Evolutionary conservation across 2,888 invertebrate species (phyloP).

Genomic region (Therioaphis trifolii): DNA sequence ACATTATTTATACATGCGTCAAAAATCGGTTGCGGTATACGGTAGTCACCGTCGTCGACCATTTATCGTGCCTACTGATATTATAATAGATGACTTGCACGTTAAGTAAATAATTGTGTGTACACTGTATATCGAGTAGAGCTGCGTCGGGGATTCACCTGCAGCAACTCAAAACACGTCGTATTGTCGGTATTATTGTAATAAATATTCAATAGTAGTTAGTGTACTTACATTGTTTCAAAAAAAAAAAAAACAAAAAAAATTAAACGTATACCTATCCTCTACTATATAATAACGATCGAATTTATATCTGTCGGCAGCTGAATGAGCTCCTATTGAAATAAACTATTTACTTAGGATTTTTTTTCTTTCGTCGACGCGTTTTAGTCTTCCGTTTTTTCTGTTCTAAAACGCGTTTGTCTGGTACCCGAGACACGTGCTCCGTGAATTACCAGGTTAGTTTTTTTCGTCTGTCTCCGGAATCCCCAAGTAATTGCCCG

Average conservation of each 20-base stretch:
- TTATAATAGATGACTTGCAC: constrained; percentile 47
- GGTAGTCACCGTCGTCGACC: not conserved
- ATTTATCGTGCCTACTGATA: constrained; percentile 34
- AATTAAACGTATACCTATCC: not conserved
- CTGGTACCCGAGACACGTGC: constrained; percentile 61
- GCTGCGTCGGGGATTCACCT: constrained; percentile 33
- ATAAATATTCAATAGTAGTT: constrained; percentile 27
- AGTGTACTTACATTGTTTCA: constrained; percentile 11
- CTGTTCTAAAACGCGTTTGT: constrained; percentile 46
- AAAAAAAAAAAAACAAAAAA: constrained; percentile 25
- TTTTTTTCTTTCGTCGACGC: constrained; percentile 42
- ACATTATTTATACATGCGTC: not conserved
- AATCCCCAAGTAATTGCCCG: constrained; percentile 58
- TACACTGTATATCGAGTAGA: not conserved
- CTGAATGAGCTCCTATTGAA: constrained; percentile 54
- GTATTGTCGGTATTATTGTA: not conserved
- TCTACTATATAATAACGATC: constrained; percentile 36
- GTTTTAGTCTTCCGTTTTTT: constrained; percentile 52
- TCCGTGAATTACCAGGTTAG: constrained; percentile 59
- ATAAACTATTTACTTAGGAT: constrained; percentile 57
- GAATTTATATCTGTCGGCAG: constrained; percentile 47
- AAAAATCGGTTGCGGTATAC: constrained; percentile 22
- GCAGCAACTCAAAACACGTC: not conserved
- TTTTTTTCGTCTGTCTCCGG: constrained; percentile 44
- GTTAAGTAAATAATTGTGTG: constrained; percentile 8